phyloP scores from a whole-genome alignment of 2,888 invertebrate genomes.

The Eulithis testata region DNA sequence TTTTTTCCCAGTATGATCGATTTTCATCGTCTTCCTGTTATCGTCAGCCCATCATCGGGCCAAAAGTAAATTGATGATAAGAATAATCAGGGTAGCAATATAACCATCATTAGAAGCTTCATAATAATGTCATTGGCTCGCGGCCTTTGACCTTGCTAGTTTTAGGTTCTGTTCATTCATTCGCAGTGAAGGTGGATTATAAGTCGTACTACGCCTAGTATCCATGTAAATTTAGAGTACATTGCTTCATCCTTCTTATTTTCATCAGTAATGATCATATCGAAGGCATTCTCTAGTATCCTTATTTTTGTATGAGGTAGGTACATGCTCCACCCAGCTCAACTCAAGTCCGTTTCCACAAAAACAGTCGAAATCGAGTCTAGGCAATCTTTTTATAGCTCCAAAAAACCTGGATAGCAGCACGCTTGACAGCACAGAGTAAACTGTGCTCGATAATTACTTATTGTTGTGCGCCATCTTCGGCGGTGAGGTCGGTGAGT shows the following conservation, averaged over 20 bases:
- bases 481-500: slow-evolving; percentile 33
- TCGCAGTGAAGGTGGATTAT: background rate
- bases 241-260: background rate
- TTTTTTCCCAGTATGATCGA: too few species aligned
- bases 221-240: background rate
- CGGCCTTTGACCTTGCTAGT: background rate
- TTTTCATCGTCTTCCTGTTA: too few species aligned
- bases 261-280: background rate
- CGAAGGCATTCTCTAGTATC: too few species aligned
- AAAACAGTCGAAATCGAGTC: background rate
- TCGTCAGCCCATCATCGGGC: too few species aligned
- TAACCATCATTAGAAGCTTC: background rate
- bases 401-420: slow-evolving; percentile 42
- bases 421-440: slow-evolving; percentile 36
- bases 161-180: background rate
- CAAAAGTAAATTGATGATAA: background rate
- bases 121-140: background rate
- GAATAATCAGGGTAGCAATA: background rate
- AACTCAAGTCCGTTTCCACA: background rate
- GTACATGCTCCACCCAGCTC: too few species aligned
- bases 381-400: slow-evolving; percentile 19
- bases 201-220: background rate
- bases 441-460: slow-evolving; percentile 63
- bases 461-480: slow-evolving; percentile 73
- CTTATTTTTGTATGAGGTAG: too few species aligned